Base-by-base conservation (phyloP, 2,888 invertebrate genomes). In the Laspeyria flexula region DNA sequence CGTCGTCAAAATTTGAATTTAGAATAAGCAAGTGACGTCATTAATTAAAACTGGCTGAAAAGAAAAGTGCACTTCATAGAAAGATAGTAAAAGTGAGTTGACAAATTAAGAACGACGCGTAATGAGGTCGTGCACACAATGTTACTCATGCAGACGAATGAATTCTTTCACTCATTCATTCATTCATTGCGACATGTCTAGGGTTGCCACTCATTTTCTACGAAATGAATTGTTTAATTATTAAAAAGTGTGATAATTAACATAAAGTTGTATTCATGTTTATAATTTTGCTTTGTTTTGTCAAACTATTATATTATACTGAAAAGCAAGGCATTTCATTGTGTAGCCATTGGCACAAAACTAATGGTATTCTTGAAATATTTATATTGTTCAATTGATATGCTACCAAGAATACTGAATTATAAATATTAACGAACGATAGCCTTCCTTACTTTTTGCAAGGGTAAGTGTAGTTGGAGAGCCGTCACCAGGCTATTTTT, bases 81-180 rank as follows among this genome's bases (percentile, higher is more conserved):
- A 65, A 49, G 47, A 69, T 43, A 49, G 52, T 47, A 63, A 66
- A 59, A 50, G 57, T 56, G 50, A 39, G 55, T 50, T 49, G 55
- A 43, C 57, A 50, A 60, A 65, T 48, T 55, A 55, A 57, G 60
- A 61, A 72, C 43, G 63, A 68, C 64, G 55, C 51, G 41, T 35
- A 50, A 50, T 16, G 53, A 56, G 43, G 50, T 50, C 63, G 41
- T 5, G 43, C 65, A 64, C 70, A 71, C 65, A 72, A 71, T 67
- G 46, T 64, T 53, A 60, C 65, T 67, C 59, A 55, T 60, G 52
- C 58, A 55, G 55, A 56, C 60, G 65, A 60, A 68, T 66, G 60
- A 53, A 65, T 60, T 67, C 65, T 62, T 75, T 69, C 71, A 62
- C 53, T 69, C 67, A 65, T 49, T 69, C 73, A 63, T 50, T 60